Conservation (phyloP, 2,888 invertebrate species). For the Leptura quadrifasciata region DNA sequence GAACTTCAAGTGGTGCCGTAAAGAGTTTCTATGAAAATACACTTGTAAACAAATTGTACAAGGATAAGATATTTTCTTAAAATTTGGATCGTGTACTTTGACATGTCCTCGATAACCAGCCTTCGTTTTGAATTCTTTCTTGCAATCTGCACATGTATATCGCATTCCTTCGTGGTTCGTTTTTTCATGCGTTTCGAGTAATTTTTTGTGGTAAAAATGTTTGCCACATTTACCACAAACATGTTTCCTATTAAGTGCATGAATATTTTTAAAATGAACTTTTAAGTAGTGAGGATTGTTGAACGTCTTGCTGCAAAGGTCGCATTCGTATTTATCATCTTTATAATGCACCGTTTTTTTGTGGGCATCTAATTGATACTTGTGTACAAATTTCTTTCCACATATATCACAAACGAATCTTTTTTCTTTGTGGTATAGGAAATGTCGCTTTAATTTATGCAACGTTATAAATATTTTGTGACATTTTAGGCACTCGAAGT, state of each 20-base stretch:
- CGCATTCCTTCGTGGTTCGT: slow-evolving; percentile 61
- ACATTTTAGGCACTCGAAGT: slow-evolving; percentile 51
- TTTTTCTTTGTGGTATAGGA: slow-evolving; percentile 53
- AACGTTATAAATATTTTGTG: slow-evolving; percentile 51
- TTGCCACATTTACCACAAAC: slow-evolving; percentile 63
- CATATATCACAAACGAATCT: slow-evolving; percentile 58
- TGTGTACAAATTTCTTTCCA: slow-evolving; percentile 69
- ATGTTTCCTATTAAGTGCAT: slow-evolving; percentile 73
- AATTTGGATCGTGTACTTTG: slow-evolving; percentile 55
- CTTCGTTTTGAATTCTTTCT: slow-evolving; percentile 61
- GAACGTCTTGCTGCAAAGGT: slow-evolving; percentile 58
- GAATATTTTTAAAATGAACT: slow-evolving; percentile 62
- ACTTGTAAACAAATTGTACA: slow-evolving; percentile 53
- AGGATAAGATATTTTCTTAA: slow-evolving; percentile 49
- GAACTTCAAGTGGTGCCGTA: slow-evolving; percentile 48
- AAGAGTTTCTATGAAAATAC: slow-evolving; percentile 39
- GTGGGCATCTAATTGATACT: slow-evolving; percentile 74
- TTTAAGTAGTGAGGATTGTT: slow-evolving; percentile 50
- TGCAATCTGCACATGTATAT: slow-evolving; percentile 59
- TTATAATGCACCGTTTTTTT: slow-evolving; percentile 65
- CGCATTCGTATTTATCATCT: slow-evolving; percentile 46
- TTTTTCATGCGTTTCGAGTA: slow-evolving; percentile 57
- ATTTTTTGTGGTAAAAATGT: slow-evolving; percentile 57
- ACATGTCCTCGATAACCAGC: slow-evolving; percentile 57
- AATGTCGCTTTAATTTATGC: slow-evolving; percentile 52